Percentiles rank a stretch among this genome's conserved stretches.
Conservation (phyloP, 1,140 invertebrate genomes). For the Aphaenogaster floridana region DNA sequence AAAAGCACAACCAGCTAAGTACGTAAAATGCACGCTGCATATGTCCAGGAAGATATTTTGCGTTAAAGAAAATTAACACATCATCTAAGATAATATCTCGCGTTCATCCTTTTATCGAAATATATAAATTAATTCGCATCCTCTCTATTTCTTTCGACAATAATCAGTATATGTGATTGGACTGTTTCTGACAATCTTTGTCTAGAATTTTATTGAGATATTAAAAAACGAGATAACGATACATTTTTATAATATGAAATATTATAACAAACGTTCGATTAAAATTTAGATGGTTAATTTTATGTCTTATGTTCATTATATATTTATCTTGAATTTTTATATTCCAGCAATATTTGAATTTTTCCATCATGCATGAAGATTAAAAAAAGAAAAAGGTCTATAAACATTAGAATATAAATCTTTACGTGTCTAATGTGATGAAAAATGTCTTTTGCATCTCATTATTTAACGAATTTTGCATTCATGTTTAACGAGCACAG, state of each 20-base stretch:
- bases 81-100: background rate
- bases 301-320: background rate
- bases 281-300: background rate
- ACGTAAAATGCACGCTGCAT: background rate
- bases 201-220: background rate
- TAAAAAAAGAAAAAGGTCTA: background rate
- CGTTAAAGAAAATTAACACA: background rate
- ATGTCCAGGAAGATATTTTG: background rate
- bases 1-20: constrained; percentile 24
- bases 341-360: background rate
- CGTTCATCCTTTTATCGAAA: background rate
- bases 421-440: background rate
- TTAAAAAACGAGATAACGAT: background rate
- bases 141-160: background rate
- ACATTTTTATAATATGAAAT: background rate
- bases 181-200: background rate
- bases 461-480: background rate
- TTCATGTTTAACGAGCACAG: background rate
- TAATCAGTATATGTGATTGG: background rate
- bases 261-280: background rate
- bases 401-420: background rate
- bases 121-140: background rate
- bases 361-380: background rate
- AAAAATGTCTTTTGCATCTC: background rate
- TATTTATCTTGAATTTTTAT: background rate